Base-by-base conservation (phyloP, 2,888 invertebrate genomes). In the Venusia cambrica region DNA sequence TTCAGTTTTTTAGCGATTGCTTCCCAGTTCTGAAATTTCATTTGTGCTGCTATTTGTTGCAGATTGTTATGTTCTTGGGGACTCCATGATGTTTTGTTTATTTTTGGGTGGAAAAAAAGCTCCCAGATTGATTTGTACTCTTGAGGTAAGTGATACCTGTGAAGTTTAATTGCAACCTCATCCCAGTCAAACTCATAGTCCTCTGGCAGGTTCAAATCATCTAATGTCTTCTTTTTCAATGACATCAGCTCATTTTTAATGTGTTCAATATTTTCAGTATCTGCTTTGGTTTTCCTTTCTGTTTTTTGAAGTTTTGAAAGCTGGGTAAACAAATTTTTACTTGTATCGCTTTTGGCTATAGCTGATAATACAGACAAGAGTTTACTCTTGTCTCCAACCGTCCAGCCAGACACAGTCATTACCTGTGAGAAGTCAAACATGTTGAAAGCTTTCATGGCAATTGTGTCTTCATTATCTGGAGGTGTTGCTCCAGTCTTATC, bases 61-160 rank as follows among this genome's bases (percentile, higher is more conserved):
- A 85, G 49, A 1, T 40, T 24, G 3, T 42, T 26, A 32, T 78
- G 75, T 40, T 87, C 85, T 26, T 18, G 7, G 44, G 60, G 67
- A 3, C 47, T 56, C 87, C 85, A 87, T 18, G 32, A 43, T 8
- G 33, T 58, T 59, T 58, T 93, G 45, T 90, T 93, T 6, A 94
- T 85, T 6, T 84, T 68, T 0, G 94, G 94, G 63, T 92, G 92
- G 24, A 94, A 64, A 56, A 90, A 92, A 9, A 92, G 80, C 38
- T 90, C 89, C 94, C 94, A 95, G 61, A 94, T 89, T 0, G 91
- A 87, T 51, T 88, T 74, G 59, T 93, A 94, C 58, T 93, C 93
- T 4, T 80, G 73, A 0, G 90, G 73, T 0, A 88, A 85, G 54
- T 93, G 93, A n/a, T 90, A 87, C 15, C 79, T 68, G 41, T 87